Conservation (phyloP, 2,113 vertebrate species). For the Lepidothrix coronata region DNA sequence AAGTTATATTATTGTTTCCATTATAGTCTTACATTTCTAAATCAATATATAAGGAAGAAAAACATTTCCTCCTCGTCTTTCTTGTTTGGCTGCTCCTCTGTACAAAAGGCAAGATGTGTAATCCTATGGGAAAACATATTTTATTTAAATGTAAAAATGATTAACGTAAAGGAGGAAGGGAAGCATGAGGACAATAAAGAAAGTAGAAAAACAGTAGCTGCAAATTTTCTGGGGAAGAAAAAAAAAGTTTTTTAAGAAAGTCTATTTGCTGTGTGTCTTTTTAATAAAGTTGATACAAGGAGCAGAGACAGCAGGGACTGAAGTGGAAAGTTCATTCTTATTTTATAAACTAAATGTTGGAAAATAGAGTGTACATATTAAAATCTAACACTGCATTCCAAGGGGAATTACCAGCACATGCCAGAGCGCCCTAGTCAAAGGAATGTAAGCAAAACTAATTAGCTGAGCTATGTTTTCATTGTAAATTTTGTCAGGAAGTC, state of each 20-base stretch:
- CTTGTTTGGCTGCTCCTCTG: neutral
- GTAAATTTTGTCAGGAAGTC: constrained; percentile 28
- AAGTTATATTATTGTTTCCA: neutral
- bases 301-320: neutral
- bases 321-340: neutral
- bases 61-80: neutral
- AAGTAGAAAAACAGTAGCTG: neutral
- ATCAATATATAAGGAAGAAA: neutral
- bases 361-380: neutral
- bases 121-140: neutral
- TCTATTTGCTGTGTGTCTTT: neutral
- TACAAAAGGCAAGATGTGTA: neutral
- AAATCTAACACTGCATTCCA: neutral
- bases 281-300: neutral
- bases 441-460: constrained; percentile 44
- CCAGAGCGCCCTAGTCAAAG: neutral
- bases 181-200: neutral
- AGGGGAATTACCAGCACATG: constrained; percentile 27
- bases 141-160: neutral
- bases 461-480: constrained; percentile 14
- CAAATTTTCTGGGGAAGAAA: neutral
- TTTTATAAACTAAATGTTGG: neutral
- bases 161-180: neutral
- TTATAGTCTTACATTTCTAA: neutral
- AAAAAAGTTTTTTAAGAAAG: neutral